phyloP scores from a whole-genome alignment of 1,140 invertebrate genomes.

The Trachymyrmex cornetzi region DNA sequence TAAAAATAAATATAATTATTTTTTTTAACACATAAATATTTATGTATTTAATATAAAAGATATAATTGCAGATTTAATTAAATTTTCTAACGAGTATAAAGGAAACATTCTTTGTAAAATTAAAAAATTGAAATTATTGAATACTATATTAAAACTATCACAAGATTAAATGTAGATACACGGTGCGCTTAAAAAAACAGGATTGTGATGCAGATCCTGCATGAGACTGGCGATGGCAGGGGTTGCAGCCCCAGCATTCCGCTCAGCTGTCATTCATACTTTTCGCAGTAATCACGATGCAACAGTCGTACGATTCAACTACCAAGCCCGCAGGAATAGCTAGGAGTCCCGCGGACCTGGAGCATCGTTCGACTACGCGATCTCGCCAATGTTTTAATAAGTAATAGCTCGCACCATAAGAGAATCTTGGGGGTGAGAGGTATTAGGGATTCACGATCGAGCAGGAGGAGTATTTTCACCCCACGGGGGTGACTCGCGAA shows the following conservation, averaged over 20 bases:
- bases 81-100: neutral
- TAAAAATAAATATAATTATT: conserved; percentile 2
- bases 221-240: neutral
- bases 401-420: conserved; percentile 20
- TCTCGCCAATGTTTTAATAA: conserved; percentile 58
- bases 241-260: neutral
- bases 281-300: conserved; percentile 73
- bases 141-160: neutral
- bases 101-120: neutral
- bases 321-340: conserved; percentile 80
- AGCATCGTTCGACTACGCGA: neutral
- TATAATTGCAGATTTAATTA: neutral
- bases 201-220: neutral
- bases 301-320: conserved; percentile 80
- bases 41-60: neutral
- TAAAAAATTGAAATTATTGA: neutral
- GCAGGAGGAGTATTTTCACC: conserved; percentile 67
- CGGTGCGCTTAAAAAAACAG: neutral
- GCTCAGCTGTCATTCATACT: conserved; percentile 70
- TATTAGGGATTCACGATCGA: conserved; percentile 73
- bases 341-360: conserved; percentile 70
- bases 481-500: conserved; percentile 61
- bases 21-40: no score
- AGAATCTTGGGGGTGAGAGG: conserved; percentile 78
- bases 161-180: neutral